Evolutionary conservation across 2,888 invertebrate genomes (phyloP), one percentile per base, ranked within the genome.

Genomic region (Melangyna quadrimaculata): DNA sequence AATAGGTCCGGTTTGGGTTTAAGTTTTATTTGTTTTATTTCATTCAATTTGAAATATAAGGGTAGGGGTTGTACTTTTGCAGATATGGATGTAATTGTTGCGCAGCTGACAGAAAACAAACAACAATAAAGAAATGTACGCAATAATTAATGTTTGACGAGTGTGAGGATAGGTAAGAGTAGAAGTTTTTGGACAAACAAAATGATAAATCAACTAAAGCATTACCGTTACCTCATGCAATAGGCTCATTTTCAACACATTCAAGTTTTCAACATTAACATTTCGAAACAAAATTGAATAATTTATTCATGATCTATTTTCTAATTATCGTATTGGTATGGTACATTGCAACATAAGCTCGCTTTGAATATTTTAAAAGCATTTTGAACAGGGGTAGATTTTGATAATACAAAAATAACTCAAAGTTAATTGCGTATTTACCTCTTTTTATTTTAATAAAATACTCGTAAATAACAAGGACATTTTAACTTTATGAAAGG

Each of bases 1-100:
- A 73, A 82, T 82, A 48, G 63, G 71, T 67, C 61, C 63, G 51
- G 74, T 51, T 24, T 65, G 5, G 59, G 10, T 27, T 63, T 43
- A 51, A 10, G 17, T 55, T 37, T 55, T 35, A n/a, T 40, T 59
- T 40, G 1, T 48, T 40, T 17, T 48, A 51, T 51, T 51, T 51
- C n/a, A 37, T 51, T 67, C 32, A 45, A 32, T 61, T 29, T 43
- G 17, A 19, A 63, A 6, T 22, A 22, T 22, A 22, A n/a, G 59
- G 35, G 32, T 51, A 27, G 17, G 7, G 17, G 6, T 24, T 12
- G 19, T 14, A 35, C 2, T 19, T 32, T 57, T 57, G n/a, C n/a
- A n/a, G n/a, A n/a, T n/a, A 27, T 27, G 9, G 27, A 27, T 10
- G 53, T 3, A 17, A 55, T 9, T 27, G 27, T n/a, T 53, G 51